Evolutionary conservation across 2,888 invertebrate species (phyloP).

Genomic region (Mystacides longicornis): DNA sequence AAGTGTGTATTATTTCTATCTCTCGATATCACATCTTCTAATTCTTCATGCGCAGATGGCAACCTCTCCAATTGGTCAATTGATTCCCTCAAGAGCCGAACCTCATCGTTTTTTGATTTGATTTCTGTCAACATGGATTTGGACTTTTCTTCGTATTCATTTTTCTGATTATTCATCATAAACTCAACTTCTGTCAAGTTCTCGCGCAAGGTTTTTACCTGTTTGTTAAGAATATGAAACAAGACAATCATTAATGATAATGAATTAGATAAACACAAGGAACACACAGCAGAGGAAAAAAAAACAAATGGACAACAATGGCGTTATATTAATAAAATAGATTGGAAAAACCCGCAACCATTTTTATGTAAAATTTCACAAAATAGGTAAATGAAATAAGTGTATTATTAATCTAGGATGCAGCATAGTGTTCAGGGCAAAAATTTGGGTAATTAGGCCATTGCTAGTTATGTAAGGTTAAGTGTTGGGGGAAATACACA

Average conservation of each 20-base stretch:
- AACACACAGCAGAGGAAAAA: not conserved
- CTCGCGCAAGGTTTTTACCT: slow-evolving; percentile 53
- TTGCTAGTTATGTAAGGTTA: no score
- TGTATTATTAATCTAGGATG: no score
- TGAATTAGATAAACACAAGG: not conserved
- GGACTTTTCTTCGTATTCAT: slow-evolving; percentile 49
- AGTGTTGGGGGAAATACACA: no score
- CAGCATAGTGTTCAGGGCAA: no score
- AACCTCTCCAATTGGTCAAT: slow-evolving; percentile 39
- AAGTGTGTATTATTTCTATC: no score
- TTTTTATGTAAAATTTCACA: no score
- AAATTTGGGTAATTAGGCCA: no score
- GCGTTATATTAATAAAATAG: no score
- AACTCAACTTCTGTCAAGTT: slow-evolving; percentile 49
- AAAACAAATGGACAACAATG: not conserved
- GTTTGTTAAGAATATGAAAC: slow-evolving; percentile 27
- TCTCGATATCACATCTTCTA: slow-evolving; percentile 33
- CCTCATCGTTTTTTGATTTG: slow-evolving; percentile 46
- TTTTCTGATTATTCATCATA: slow-evolving; percentile 48
- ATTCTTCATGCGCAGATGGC: slow-evolving; percentile 41
- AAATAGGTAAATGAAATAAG: no score
- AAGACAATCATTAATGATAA: no score
- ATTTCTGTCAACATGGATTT: slow-evolving; percentile 53
- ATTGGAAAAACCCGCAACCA: no score
- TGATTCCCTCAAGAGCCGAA: slow-evolving; percentile 44